Evolutionary conservation across 37 sponge, comb jelly and placozoan genomes (phyloP).

Genomic region (Petrosia ficiformis): DNA sequence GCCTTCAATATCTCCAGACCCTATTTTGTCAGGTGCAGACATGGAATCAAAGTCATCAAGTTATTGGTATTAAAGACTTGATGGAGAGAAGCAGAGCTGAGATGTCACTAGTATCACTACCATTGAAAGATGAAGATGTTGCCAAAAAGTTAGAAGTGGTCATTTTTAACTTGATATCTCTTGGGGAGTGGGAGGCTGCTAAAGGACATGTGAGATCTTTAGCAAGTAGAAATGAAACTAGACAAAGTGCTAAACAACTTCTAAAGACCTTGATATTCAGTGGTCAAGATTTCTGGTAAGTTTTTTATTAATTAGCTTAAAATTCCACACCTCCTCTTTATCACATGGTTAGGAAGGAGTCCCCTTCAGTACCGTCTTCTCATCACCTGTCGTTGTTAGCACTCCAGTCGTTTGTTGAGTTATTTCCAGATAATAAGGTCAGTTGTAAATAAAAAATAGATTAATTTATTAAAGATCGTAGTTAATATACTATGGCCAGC

Average conservation of each 20-base stretch:
- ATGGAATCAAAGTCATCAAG: no score
- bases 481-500: no score
- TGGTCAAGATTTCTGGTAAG: constrained; percentile 53
- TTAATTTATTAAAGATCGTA: not conserved
- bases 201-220: constrained; percentile 25
- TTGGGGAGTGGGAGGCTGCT: constrained; percentile 87
- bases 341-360: constrained; percentile 61
- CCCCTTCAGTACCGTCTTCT: constrained; percentile 54
- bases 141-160: constrained; percentile 33
- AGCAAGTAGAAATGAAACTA: not conserved
- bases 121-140: constrained; percentile 13
- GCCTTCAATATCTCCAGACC: no score
- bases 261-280: constrained; percentile 48
- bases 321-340: no score
- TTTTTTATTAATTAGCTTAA: not conserved
- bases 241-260: constrained; percentile 32
- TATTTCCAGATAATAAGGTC: constrained; percentile 38
- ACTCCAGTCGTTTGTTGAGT: constrained; percentile 22
- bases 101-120: no score
- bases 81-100: no score
- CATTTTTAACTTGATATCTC: constrained; percentile 47
- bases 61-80: no score
- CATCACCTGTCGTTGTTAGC: constrained; percentile 74
- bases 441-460: not conserved
- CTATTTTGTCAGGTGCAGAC: no score